phyloP scores from a whole-genome alignment of 2,113 vertebrate species.

The Eurypyga helias region DNA sequence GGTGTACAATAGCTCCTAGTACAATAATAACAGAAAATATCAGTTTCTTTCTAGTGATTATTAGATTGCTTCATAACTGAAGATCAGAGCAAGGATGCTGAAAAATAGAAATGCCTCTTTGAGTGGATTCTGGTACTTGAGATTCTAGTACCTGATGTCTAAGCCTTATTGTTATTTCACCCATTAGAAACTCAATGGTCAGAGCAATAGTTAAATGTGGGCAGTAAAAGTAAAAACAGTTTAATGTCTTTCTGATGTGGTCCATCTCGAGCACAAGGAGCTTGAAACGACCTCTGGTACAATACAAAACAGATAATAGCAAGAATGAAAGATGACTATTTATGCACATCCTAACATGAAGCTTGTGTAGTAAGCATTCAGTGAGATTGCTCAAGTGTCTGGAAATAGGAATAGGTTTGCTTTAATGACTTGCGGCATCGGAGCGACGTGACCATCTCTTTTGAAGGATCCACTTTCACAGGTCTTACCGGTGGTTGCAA shows the following conservation, averaged over 20 bases:
- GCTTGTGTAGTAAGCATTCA: neutral
- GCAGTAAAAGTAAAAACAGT: neutral
- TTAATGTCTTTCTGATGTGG: neutral
- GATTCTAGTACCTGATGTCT: neutral
- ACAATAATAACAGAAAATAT: neutral
- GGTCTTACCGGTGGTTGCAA: neutral
- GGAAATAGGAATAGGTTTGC: neutral
- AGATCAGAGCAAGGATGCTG: neutral
- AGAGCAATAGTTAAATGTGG: neutral
- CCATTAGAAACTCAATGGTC: neutral
- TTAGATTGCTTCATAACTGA: neutral
- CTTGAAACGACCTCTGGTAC: neutral
- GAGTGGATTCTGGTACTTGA: neutral
- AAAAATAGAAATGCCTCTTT: neutral
- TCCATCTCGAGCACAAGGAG: neutral
- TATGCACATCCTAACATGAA: neutral
- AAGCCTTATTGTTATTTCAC: constrained; percentile 5
- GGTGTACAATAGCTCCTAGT: neutral
- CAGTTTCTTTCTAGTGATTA: neutral
- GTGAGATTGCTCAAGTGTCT: neutral
- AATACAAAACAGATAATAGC: neutral
- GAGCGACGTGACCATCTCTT: neutral
- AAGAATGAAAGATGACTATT: neutral
- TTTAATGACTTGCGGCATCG: neutral
- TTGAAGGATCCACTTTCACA: neutral